These are phyloP conservation scores for Ips nitidus DNA, from an alignment of 1,140 invertebrate species.

Conservation along the genomic window DNA sequence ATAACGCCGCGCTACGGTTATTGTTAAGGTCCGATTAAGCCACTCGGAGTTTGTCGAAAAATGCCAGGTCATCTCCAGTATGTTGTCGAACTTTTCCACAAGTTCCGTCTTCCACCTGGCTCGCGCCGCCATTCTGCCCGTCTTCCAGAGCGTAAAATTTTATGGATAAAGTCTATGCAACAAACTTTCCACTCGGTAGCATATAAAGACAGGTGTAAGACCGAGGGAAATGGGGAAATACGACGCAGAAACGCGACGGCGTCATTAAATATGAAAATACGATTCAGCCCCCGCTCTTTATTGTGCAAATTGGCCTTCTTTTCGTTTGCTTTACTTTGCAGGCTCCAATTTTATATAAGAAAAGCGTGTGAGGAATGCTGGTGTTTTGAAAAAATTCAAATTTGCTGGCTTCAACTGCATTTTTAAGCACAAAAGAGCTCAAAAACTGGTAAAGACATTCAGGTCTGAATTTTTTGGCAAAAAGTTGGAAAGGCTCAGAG, in stretches of 20 bases:
- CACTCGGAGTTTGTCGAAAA: background rate
- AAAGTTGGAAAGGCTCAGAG: too few species aligned
- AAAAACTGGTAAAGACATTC: too few species aligned
- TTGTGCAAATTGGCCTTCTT: constrained; percentile 1
- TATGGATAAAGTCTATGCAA: constrained; percentile 1
- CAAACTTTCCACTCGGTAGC: constrained; percentile 1
- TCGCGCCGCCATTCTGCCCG: background rate
- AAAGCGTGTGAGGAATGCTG: background rate
- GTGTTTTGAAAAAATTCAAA: too few species aligned
- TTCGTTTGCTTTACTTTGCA: background rate
- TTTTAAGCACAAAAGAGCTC: too few species aligned
- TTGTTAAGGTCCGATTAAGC: constrained; percentile 1
- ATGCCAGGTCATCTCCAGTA: background rate
- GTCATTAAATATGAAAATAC: constrained; percentile 7
- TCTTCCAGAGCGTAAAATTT: background rate
- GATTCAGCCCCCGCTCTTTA: constrained; percentile 1
- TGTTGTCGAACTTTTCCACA: too few species aligned
- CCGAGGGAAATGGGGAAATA: background rate
- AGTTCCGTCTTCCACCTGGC: too few species aligned
- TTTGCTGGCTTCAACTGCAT: too few species aligned
- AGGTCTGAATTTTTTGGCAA: too few species aligned
- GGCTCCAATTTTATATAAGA: background rate
- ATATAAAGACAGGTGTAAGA: constrained; percentile 1
- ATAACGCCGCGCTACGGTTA: background rate
- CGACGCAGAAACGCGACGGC: background rate